A percentile compares a stretch with the other conserved stretches of the same genome.
phyloP scores from a whole-genome alignment of 2,113 vertebrate genomes.

The Cyanoramphus novaezelandiae region DNA sequence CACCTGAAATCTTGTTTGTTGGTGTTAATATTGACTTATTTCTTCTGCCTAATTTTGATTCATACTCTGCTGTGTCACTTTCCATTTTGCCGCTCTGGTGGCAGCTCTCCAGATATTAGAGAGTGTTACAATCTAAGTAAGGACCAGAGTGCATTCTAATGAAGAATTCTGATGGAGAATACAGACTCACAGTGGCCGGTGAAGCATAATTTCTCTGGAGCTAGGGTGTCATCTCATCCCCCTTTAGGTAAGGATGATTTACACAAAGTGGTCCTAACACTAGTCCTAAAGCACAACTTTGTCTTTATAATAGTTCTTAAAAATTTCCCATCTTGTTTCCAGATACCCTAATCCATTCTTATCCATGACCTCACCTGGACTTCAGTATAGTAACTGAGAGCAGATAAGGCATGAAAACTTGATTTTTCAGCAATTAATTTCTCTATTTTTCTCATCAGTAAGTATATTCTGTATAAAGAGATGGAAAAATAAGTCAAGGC shows the following conservation, averaged over 20 bases:
- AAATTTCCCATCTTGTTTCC: not conserved
- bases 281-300: not conserved
- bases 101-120: not conserved
- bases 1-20: not conserved
- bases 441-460: not conserved
- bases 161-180: not conserved
- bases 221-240: not conserved
- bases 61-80: not conserved
- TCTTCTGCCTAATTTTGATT: not conserved
- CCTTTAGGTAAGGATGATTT: not conserved
- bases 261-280: not conserved
- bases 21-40: not conserved
- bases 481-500: not conserved
- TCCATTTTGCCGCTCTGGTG: not conserved
- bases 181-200: not conserved
- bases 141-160: not conserved
- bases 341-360: not conserved
- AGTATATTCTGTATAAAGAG: not conserved
- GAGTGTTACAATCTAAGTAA: not conserved
- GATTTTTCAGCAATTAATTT: not conserved
- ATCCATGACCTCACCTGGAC: not conserved
- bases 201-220: not conserved
- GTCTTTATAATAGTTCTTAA: not conserved
- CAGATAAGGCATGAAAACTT: not conserved
- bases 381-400: not conserved